Conservation (phyloP, 2,797 vertebrate species). For the Ptychobarbus kaznakovi region DNA sequence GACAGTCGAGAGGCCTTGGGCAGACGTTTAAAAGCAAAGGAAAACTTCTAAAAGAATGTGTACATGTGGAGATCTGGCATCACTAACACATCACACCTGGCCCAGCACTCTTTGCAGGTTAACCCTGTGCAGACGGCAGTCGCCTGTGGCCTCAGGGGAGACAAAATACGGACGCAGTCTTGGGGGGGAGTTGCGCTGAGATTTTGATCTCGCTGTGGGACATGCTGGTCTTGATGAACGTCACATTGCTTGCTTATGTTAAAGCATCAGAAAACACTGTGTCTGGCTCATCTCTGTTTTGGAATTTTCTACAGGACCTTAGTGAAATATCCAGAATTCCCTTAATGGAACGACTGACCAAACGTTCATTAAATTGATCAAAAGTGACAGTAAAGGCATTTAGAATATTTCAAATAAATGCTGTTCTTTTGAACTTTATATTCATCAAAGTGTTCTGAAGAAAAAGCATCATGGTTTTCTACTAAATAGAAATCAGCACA, state of each 20-base stretch:
- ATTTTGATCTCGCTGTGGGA: conserved; percentile 20
- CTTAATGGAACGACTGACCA: not conserved
- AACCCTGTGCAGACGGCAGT: conserved; percentile 29
- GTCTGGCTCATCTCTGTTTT: conserved; percentile 3
- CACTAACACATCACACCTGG: conserved; percentile 52
- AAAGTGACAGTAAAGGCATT: not conserved
- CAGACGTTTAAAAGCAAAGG: not conserved
- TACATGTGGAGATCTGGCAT: conserved; percentile 46
- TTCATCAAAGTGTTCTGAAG: not conserved
- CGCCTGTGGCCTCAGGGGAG: conserved; percentile 9
- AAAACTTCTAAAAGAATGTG: conserved; percentile 43
- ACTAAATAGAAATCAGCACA: not conserved
- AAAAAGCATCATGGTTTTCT: not conserved
- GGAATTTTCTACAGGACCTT: not conserved
- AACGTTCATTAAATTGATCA: not conserved
- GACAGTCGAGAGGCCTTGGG: conserved; percentile 31
- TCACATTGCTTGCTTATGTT: conserved; percentile 14
- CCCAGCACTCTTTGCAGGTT: conserved; percentile 22
- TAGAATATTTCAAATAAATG: not conserved
- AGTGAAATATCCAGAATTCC: not conserved
- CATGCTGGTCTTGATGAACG: conserved; percentile 34
- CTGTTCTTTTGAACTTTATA: not conserved
- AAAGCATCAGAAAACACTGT: not conserved
- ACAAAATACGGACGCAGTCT: conserved; percentile 23
- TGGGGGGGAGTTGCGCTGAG: too few relatives aligned